phyloP scores from a whole-genome alignment of 2,113 vertebrate species.

The Tragelaphus scriptus region DNA sequence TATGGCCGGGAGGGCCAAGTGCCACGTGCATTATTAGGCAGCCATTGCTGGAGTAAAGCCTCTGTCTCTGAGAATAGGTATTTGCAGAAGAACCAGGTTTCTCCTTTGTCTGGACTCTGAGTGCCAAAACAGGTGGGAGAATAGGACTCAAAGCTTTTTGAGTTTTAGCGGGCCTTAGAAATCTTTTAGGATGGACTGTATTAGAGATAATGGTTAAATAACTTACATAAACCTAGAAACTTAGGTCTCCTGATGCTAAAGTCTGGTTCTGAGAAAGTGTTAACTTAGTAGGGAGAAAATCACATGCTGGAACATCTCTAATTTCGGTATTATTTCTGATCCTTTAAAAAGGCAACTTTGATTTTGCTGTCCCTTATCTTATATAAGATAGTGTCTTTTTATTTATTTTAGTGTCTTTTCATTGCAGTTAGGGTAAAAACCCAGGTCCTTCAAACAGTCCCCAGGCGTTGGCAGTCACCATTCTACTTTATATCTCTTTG shows the following conservation, averaged over 20 bases:
- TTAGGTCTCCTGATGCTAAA: neutral
- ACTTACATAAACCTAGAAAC: neutral
- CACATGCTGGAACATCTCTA: neutral
- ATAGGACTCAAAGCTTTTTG: neutral
- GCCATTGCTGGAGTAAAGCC: neutral
- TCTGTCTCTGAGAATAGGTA: neutral
- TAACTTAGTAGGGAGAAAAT: neutral
- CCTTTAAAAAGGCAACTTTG: neutral
- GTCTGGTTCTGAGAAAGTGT: conserved; percentile 3
- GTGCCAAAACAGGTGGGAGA: neutral
- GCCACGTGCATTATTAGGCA: neutral
- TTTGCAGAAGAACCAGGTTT: neutral
- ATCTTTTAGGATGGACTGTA: neutral
- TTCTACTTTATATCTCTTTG: neutral
- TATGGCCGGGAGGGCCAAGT: fast-evolving
- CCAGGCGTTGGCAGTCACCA: neutral
- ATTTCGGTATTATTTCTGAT: neutral
- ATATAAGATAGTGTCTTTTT: neutral
- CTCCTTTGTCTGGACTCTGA: neutral
- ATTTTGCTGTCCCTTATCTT: neutral
- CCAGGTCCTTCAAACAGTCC: neutral
- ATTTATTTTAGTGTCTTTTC: neutral
- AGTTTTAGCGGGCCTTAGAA: neutral
- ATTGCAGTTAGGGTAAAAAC: neutral
- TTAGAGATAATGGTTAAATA: neutral